Conservation (phyloP, 2,888 invertebrate species). For the Hydriomena furcata region DNA sequence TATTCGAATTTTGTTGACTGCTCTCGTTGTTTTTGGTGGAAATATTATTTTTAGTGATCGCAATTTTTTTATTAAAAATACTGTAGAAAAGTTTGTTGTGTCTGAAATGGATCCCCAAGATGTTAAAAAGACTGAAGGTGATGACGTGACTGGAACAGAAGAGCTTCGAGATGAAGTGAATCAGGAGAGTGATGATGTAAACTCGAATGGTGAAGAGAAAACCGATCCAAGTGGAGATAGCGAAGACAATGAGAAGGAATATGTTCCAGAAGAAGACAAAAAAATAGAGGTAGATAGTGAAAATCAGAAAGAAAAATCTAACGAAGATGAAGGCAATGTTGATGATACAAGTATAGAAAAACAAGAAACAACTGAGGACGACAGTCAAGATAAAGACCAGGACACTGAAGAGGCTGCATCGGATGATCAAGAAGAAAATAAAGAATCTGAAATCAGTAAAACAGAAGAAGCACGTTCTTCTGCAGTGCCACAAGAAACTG, state of each 20-base stretch:
- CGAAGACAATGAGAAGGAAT: not conserved
- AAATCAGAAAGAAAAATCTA: no score
- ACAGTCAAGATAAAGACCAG: not conserved
- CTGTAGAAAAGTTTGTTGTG: not conserved
- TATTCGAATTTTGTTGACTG: not conserved
- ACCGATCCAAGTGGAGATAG: not conserved
- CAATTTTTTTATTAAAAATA: not conserved
- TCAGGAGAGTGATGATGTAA: not conserved
- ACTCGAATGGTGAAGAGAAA: not conserved
- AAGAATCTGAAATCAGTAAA: not conserved
- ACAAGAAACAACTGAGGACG: not conserved
- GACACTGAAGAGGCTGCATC: not conserved
- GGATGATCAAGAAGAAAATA: not conserved
- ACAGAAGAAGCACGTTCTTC: not conserved
- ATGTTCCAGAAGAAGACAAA: not conserved
- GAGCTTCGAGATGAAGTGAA: not conserved
- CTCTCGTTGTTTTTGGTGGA: constrained; percentile 6
- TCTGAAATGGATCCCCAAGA: constrained; percentile 21
- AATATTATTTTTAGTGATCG: no score
- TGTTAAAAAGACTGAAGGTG: constrained; percentile 10
- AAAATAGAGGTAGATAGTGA: not conserved
- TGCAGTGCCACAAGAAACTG: not conserved
- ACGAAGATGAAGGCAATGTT: not conserved
- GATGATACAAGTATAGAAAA: not conserved
- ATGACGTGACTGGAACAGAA: constrained; percentile 1